phyloP scores from a whole-genome alignment of 2,888 invertebrate genomes.

The Drosophila colorata region DNA sequence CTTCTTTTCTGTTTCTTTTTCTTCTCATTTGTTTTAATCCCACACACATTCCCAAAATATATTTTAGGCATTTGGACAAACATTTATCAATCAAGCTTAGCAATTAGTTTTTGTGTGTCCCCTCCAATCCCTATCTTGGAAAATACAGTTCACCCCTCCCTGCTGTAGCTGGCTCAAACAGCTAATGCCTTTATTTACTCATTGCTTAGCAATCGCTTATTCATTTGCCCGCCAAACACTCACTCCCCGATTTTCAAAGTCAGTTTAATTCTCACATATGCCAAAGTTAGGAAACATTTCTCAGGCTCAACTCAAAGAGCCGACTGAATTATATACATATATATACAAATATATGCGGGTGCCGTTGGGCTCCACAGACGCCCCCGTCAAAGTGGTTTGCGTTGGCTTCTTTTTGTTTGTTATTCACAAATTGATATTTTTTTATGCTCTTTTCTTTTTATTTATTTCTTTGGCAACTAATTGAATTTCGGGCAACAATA shows the following conservation, averaged over 20 bases:
- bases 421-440: constrained; percentile 25
- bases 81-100: constrained; percentile 49
- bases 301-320: constrained; percentile 24
- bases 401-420: constrained; percentile 14
- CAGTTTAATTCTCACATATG: constrained; percentile 46
- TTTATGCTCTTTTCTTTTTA: constrained; percentile 2
- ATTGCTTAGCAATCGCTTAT: constrained; percentile 34
- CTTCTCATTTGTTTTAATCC: constrained; percentile 2
- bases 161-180: neutral
- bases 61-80: constrained; percentile 14
- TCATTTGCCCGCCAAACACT: constrained; percentile 11
- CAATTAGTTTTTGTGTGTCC: constrained; percentile 25
- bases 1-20: neutral
- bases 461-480: constrained; percentile 40
- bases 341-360: constrained; percentile 35
- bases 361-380: constrained; percentile 10
- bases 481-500: constrained; percentile 45
- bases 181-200: constrained; percentile 36
- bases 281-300: constrained; percentile 29
- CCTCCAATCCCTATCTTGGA: neutral
- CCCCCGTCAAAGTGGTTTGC: constrained; percentile 16
- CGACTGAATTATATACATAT: constrained; percentile 5
- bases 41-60: constrained; percentile 14
- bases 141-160: neutral
- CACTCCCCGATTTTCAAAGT: constrained; percentile 1